Conservation (phyloP, 30 jellyfish, hydroid and myxozoan genomes). For the Chrysaora quinquecirrha region DNA sequence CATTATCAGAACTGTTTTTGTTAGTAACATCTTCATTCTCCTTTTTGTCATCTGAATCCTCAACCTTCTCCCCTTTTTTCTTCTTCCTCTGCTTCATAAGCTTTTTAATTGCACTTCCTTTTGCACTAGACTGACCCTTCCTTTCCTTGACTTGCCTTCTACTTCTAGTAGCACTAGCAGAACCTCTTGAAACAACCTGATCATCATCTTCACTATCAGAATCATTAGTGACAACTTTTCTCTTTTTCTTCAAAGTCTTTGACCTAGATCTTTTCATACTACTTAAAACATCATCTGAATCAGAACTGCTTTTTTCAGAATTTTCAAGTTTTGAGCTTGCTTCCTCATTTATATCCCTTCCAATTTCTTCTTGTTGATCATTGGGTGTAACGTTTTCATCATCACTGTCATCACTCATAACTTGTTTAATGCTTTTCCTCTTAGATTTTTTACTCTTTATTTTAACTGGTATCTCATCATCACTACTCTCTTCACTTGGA, state of each 20-base stretch:
- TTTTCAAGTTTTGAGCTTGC: background rate
- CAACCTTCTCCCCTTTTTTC: conserved; percentile 3
- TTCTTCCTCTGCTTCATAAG: conserved; percentile 14
- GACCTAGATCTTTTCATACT: background rate
- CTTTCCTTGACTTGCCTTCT: conserved; percentile 32
- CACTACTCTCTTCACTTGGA: background rate
- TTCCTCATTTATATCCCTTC: background rate
- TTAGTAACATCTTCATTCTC: background rate
- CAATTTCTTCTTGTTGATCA: background rate
- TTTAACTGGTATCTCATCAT: background rate
- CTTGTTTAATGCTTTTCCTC: background rate
- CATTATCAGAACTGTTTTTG: too few relatives aligned
- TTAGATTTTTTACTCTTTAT: background rate
- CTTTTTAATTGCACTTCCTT: conserved; percentile 30
- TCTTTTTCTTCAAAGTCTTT: background rate
- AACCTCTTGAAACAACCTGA: background rate
- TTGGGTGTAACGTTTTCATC: background rate
- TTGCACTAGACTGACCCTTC: background rate
- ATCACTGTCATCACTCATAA: background rate
- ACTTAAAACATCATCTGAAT: background rate
- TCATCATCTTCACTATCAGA: conserved; percentile 7
- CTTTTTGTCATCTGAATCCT: background rate
- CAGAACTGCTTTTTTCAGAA: background rate
- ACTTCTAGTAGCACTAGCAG: background rate
- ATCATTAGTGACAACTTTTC: background rate